Conservation (phyloP, 1,140 invertebrate species). For the Lepidurus packardi region DNA sequence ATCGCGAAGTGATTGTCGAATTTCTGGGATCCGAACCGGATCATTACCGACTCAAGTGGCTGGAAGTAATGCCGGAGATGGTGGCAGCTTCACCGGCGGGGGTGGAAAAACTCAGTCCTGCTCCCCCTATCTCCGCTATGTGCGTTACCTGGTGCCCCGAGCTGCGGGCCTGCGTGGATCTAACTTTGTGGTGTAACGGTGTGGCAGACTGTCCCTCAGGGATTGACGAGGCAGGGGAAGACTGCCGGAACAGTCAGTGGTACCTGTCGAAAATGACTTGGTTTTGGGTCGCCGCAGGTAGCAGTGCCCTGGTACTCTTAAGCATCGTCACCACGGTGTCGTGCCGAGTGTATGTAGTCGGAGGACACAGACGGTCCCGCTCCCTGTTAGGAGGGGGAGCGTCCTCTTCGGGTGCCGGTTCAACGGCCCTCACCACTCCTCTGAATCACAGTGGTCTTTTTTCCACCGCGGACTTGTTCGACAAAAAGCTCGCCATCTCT, state of each 20-base stretch:
- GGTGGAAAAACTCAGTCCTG: constrained; percentile 37
- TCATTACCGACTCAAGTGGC: constrained; percentile 70
- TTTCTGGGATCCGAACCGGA: constrained; percentile 66
- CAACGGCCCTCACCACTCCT: background rate
- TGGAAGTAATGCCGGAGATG: constrained; percentile 59
- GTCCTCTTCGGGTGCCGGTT: background rate
- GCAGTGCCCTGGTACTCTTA: constrained; percentile 27
- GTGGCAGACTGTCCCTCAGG: constrained; percentile 76
- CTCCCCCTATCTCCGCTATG: constrained; percentile 50
- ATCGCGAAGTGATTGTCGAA: constrained; percentile 61
- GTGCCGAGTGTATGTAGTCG: constrained; percentile 21
- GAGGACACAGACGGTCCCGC: constrained; percentile 14
- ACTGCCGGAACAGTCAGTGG: constrained; percentile 37
- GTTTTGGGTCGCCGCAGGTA: constrained; percentile 29
- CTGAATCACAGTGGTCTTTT: background rate
- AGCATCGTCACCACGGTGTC: constrained; percentile 25
- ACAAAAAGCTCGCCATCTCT: constrained; percentile 34
- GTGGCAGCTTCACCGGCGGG: constrained; percentile 19
- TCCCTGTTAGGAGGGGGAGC: background rate
- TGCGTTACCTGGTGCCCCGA: constrained; percentile 76
- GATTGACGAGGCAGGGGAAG: constrained; percentile 68
- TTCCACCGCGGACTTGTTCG: constrained; percentile 9
- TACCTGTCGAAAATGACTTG: constrained; percentile 30
- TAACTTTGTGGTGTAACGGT: constrained; percentile 83
- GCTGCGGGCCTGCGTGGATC: constrained; percentile 77